phyloP scores from a whole-genome alignment of 2,888 invertebrate genomes.

The Perithous albicinctus region DNA sequence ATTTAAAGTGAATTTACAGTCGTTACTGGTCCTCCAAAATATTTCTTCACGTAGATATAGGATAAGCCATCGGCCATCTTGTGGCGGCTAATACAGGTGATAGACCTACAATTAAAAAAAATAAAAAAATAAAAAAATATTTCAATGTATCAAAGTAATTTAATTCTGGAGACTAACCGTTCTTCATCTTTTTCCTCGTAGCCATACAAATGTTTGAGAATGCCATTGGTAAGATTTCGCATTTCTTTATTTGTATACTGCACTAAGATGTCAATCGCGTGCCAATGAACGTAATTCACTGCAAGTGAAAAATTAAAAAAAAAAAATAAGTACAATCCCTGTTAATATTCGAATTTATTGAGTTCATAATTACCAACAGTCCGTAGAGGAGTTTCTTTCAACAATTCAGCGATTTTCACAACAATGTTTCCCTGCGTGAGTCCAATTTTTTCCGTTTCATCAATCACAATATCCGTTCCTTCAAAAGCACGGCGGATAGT shows the following conservation, averaged over 20 bases:
- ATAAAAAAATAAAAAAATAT: neutral
- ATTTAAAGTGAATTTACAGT: neutral
- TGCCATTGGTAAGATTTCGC: neutral
- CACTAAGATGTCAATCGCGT: neutral
- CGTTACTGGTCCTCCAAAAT: neutral
- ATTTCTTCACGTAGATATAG: constrained; percentile 11
- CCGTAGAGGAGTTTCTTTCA: constrained; percentile 3
- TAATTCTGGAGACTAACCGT: neutral
- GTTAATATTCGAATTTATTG: neutral
- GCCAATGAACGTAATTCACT: constrained; percentile 35
- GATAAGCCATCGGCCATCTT: neutral
- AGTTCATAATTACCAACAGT: constrained; percentile 22
- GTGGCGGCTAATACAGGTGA: neutral
- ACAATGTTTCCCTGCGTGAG: neutral
- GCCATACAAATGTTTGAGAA: neutral
- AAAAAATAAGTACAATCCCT: neutral
- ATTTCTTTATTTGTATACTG: neutral
- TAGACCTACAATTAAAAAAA: neutral
- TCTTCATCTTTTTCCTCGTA: neutral
- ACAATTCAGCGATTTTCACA: neutral
- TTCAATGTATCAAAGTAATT: neutral
- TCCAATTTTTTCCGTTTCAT: neutral
- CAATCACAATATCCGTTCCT: neutral
- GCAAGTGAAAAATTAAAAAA: neutral
- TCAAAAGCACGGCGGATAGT: neutral